Base-by-base conservation (phyloP, 2,797 vertebrate genomes). In the Clarias laeviceps region DNA sequence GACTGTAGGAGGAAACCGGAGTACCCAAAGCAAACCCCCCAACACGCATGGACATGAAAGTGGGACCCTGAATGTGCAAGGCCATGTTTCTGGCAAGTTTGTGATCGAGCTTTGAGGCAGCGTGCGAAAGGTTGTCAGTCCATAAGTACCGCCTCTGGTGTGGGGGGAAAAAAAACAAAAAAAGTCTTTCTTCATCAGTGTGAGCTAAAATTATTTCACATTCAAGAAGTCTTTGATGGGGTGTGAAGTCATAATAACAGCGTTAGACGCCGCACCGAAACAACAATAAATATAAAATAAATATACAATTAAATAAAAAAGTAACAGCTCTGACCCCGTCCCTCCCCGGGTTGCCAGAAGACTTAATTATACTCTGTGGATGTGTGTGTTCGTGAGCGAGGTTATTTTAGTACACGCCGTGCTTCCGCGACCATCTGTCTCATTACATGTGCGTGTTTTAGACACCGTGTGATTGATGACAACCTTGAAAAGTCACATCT, bases 401-500 rank as follows among this genome's bases (percentile, higher is more conserved):
- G 64, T 81, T 81, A 81, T 68, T 68, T 56, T 22, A 22, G 40
- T 37, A 22, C 40, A 32, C 27, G 65, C 9, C 18, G 22, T n/a
- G 65, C 61, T 59, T n/a, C 11, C 20, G 27, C 59, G 57, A 32
- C 29, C 57, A 59, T 59, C 70, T 82, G 69, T 61, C 65, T 73
- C 45, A 20, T 81, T 72, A 76, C 50, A 64, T 24, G 12, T 62
- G 22, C 37, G 50, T 74, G 77, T 40, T 32, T 40, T 22, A 50
- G 68, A 86, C 61, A 2, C 37, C 37, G 2, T 40, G 72, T 84
- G 82, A 59, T 85, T 64, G 66, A 57, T 64, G 24, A 29, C 72
- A 68, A 84, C 77, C 86, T 78, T 78, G 50, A 85, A 78, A 84
- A 84, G 54, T 86, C 78, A 54, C 64, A 68, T 82, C 50, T 80